A percentile compares a stretch with the other conserved stretches of the same genome.
Conservation (phyloP, 1,140 invertebrate genomes). For the Drosophila rufa region DNA sequence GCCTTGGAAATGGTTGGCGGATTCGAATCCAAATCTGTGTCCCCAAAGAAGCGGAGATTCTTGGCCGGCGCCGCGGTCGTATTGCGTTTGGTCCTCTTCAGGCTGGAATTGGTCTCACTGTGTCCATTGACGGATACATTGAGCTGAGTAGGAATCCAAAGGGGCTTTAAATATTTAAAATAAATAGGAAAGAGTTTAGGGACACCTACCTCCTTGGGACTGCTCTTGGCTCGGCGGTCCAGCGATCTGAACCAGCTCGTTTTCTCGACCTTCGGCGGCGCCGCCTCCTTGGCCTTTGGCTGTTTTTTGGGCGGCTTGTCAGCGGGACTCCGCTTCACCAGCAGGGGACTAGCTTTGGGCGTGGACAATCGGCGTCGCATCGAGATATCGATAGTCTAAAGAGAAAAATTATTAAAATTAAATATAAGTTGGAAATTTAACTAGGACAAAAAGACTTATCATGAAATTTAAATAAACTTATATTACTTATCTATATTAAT, state of each 20-base stretch:
- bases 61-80: slow-evolving; percentile 86
- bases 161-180: background rate
- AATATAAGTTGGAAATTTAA: background rate
- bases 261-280: slow-evolving; percentile 72
- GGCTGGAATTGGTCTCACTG: slow-evolving; percentile 86
- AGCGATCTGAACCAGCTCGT: slow-evolving; percentile 89
- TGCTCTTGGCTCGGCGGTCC: slow-evolving; percentile 86
- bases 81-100: slow-evolving; percentile 84
- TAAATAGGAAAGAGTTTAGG: fast-evolving
- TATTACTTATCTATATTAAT: background rate
- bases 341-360: slow-evolving; percentile 89
- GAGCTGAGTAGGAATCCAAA: slow-evolving; percentile 42
- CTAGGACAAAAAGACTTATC: background rate
- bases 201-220: slow-evolving; percentile 66
- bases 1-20: slow-evolving; percentile 85
- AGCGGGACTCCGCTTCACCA: slow-evolving; percentile 76
- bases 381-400: slow-evolving; percentile 82
- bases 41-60: slow-evolving; percentile 92
- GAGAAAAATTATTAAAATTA: background rate
- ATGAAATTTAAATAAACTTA: background rate
- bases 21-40: slow-evolving; percentile 91
- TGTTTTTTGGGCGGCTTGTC: slow-evolving; percentile 75
- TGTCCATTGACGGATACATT: slow-evolving; percentile 79
- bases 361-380: slow-evolving; percentile 90
- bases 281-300: slow-evolving; percentile 43